Evolutionary conservation across 64 coral and sea anemone species (phyloP), one percentile per base, ranked within the genome.

Genomic region (Acropora yongei): DNA sequence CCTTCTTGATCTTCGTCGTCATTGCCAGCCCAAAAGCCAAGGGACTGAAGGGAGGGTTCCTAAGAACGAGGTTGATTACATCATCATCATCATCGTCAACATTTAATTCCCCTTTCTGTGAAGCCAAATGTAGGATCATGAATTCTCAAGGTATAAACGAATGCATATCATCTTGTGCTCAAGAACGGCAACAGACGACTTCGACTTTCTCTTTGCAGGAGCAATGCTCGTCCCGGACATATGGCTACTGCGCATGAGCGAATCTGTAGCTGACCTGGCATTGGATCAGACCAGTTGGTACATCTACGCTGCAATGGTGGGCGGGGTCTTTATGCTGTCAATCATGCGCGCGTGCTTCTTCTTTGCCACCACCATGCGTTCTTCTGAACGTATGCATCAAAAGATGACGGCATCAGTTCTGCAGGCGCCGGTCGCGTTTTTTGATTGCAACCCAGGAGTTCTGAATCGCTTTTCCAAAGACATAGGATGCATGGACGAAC

Each of bases 191-290:
- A 63, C 51, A 63, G 3, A 63, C 60, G 41, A 17, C 3, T 47
- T n/a, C 39, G 12, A 66, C 6, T 12, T 79, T 80, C 18, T 8
- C 47, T 45, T 30, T 16, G 18, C 75, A 93, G 91, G 75, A 51
- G 84, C 84, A 11, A 44, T 93, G 12, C 84, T 86, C n/a, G 73
- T 85, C 41, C 91, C 91, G n/a, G 91, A 93, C 45, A 85, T 93
- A 18, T 93, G 91, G 91, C 76, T 93, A 41, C 58, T 93, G 44
- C 85, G 76, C 91, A 93, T 93, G 69, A 93, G 91, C 13, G 82
- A 93, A 13, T 87, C 83, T 8, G 53, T 55, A 6, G 18, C 43
- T 48, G 58, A 68, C 11, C 61, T 93, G 44, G 66, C 41, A 41
- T 46, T 85, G 57, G 85, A 85, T 71, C 82, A 93, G 46, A 66